These are phyloP conservation scores for Eupithecia subfuscata DNA, from an alignment of 2,888 invertebrate species.

Conservation along the genomic window DNA sequence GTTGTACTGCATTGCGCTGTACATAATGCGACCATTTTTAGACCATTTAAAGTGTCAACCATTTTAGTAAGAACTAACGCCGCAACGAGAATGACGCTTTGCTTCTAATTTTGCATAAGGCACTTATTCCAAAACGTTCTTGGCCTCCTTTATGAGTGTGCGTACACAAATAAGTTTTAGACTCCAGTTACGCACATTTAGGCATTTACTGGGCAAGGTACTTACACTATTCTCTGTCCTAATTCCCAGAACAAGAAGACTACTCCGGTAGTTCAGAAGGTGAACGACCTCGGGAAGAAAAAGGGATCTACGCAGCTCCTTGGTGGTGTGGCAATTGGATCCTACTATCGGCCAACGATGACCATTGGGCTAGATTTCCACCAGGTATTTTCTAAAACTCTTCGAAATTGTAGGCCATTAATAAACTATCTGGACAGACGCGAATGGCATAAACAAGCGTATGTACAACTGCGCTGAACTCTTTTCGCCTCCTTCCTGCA, in stretches of 20 bases:
- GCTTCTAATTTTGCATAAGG: not conserved
- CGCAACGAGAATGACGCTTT: not conserved
- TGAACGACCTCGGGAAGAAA: conserved; percentile 83
- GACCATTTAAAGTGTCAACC: not conserved
- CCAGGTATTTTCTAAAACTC: conserved; percentile 57
- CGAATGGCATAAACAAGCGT: no score
- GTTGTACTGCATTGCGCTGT: not conserved
- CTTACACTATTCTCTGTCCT: not conserved
- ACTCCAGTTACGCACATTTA: not conserved
- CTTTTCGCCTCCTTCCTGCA: no score
- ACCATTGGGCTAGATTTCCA: conserved; percentile 77
- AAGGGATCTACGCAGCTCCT: conserved; percentile 91
- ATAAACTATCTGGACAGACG: not conserved
- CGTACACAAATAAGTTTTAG: not conserved
- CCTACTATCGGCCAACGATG: conserved; percentile 72
- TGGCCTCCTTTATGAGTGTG: not conserved
- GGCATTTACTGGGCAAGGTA: not conserved
- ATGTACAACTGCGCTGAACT: not conserved
- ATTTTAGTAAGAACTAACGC: not conserved
- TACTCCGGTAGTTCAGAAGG: conserved; percentile 79
- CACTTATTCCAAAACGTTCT: not conserved
- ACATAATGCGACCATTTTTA: not conserved
- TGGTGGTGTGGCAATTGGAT: conserved; percentile 92
- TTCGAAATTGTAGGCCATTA: not conserved
- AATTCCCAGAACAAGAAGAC: conserved; percentile 81